Evolutionary conservation across 2,797 vertebrate genomes (phyloP).

Genomic region (Tenualosa ilisha): DNA sequence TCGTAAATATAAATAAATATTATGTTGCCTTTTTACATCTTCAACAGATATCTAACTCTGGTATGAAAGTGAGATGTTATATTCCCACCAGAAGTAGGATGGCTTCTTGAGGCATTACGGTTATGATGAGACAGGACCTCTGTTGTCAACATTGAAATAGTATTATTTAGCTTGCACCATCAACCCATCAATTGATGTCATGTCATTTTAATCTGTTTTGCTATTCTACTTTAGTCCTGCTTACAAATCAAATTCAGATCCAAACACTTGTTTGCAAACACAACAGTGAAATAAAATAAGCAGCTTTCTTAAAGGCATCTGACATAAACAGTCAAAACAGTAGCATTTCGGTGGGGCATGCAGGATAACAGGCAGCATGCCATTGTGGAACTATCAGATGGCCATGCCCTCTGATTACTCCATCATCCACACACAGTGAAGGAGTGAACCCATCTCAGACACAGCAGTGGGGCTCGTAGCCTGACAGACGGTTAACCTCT

Average conservation of each 20-base stretch:
- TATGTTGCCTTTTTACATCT: not conserved
- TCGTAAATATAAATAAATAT: not conserved
- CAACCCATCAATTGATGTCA: no score
- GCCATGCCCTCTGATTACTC: not conserved
- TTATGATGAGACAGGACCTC: no score
- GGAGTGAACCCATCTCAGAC: not conserved
- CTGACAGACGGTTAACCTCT: not conserved
- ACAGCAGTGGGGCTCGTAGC: not conserved
- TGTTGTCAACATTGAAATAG: no score
- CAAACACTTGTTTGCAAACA: not conserved
- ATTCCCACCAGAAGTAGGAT: not conserved
- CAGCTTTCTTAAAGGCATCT: not conserved
- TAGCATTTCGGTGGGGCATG: not conserved
- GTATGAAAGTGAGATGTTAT: not conserved
- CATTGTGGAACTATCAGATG: not conserved
- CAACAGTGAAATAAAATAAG: not conserved
- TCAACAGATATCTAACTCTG: no score
- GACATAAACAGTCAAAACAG: slow-evolving; percentile 5
- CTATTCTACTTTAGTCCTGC: not conserved
- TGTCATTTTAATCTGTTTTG: no score
- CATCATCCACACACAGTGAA: not conserved
- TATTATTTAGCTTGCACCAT: no score
- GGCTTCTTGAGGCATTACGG: no score
- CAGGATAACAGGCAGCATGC: not conserved
- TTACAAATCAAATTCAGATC: not conserved